These are phyloP conservation scores for Ormia ochracea DNA, from an alignment of 2,888 invertebrate genomes.

Conservation along the genomic window DNA sequence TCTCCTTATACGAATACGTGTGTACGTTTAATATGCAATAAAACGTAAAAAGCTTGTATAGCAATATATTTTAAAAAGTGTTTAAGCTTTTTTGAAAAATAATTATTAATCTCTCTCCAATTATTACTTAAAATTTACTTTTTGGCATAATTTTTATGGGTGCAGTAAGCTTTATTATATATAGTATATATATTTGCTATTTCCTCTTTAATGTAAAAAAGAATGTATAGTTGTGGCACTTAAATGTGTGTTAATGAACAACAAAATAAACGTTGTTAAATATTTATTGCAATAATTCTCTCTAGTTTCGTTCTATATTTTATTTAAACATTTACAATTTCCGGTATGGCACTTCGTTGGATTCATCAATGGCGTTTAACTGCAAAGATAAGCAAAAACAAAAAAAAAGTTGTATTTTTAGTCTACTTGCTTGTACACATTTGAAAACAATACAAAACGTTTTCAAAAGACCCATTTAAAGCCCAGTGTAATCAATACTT, in stretches of 20 bases:
- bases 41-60: constrained; percentile 33
- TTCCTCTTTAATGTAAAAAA: constrained; percentile 66
- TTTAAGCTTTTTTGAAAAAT: constrained; percentile 11
- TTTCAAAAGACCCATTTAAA: neutral
- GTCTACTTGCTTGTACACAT: too few relatives aligned
- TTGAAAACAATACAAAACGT: too few relatives aligned
- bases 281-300: constrained; percentile 43
- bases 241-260: constrained; percentile 19
- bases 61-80: neutral
- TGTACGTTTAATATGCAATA: constrained; percentile 38
- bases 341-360: constrained; percentile 67
- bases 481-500: neutral
- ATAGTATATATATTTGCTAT: constrained; percentile 52
- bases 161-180: constrained; percentile 35
- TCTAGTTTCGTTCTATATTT: constrained; percentile 31
- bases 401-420: neutral
- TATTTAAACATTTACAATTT: constrained; percentile 47
- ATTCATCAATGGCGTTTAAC: constrained; percentile 68
- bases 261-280: constrained; percentile 43
- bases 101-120: neutral
- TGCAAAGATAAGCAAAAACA: constrained; percentile 50
- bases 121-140: constrained; percentile 27
- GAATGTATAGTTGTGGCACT: constrained; percentile 52
- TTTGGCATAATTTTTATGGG: constrained; percentile 3
- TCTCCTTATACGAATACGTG: neutral